phyloP scores from a whole-genome alignment of 2,113 vertebrate species.

The Myrmecophaga tridactyla region DNA sequence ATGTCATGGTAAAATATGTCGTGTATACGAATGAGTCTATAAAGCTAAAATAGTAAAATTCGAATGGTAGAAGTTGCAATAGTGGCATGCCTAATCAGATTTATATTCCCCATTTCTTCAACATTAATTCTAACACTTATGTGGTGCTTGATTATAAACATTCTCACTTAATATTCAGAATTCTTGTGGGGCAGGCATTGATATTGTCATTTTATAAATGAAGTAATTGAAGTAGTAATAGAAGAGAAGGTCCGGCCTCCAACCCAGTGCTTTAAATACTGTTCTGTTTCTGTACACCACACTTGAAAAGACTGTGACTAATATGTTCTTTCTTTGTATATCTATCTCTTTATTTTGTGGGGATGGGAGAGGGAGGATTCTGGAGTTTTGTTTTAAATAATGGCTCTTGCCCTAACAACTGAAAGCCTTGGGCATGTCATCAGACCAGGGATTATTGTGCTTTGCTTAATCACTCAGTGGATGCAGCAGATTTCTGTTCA shows the following conservation, averaged over 20 bases:
- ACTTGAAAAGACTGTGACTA: neutral
- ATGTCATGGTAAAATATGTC: neutral
- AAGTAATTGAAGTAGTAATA: neutral
- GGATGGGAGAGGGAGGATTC: neutral
- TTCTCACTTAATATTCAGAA: constrained; percentile 19
- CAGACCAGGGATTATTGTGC: neutral
- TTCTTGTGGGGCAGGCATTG: neutral
- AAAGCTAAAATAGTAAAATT: neutral
- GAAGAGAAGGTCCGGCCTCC: neutral
- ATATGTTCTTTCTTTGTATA: neutral
- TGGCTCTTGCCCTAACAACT: constrained; percentile 41
- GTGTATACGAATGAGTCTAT: neutral
- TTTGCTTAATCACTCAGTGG: constrained; percentile 43
- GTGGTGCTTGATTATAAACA: neutral
- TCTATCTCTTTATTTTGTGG: neutral
- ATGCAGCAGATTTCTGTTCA: constrained; percentile 63
- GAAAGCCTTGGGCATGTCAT: constrained; percentile 8
- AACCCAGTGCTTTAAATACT: neutral
- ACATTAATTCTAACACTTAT: neutral
- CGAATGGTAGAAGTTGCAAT: neutral
- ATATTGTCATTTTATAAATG: neutral
- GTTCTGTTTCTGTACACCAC: neutral
- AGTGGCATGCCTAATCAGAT: neutral
- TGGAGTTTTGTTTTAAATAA: constrained; percentile 49
- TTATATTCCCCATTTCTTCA: neutral